These are phyloP conservation scores for Malthinus seriepunctatus DNA, from an alignment of 2,888 invertebrate species.

Conservation along the genomic window DNA sequence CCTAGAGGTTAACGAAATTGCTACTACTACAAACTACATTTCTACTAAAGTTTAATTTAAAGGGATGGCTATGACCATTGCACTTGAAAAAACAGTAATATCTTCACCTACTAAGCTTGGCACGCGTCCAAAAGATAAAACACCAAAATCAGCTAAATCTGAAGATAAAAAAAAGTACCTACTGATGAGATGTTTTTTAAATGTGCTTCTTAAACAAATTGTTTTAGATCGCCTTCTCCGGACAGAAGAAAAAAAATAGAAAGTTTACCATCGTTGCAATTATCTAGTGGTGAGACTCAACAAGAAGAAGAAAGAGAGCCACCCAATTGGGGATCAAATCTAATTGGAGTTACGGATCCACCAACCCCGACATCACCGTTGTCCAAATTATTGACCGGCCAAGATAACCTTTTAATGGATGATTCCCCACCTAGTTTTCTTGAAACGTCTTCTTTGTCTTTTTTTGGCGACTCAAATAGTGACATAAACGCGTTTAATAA, in stretches of 20 bases:
- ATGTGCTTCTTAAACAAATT: no score
- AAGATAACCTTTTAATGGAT: no score
- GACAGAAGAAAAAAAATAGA: slow-evolving; percentile 19
- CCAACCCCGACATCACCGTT: slow-evolving; percentile 1
- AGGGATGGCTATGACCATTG: slow-evolving; percentile 6
- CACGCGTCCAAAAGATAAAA: no score
- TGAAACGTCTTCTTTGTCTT: no score
- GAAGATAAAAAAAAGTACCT: no score
- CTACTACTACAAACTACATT: background rate
- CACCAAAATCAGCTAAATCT: no score
- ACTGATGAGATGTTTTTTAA: no score
- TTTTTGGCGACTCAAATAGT: no score
- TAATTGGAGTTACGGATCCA: slow-evolving; percentile 43
- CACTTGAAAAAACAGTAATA: slow-evolving; percentile 6
- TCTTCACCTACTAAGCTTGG: no score
- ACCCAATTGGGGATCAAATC: slow-evolving; percentile 52
- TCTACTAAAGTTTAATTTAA: background rate
- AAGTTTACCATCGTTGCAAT: slow-evolving; percentile 34
- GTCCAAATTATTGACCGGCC: background rate
- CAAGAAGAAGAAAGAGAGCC: slow-evolving; percentile 24
- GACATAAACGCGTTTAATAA: background rate
- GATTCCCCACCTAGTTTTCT: background rate
- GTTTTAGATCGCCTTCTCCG: no score
- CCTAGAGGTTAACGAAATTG: slow-evolving; percentile 40
- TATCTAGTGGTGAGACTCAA: background rate